Evolutionary conservation across 2,797 vertebrate species (phyloP).

Genomic region (Liparis tanakae): DNA sequence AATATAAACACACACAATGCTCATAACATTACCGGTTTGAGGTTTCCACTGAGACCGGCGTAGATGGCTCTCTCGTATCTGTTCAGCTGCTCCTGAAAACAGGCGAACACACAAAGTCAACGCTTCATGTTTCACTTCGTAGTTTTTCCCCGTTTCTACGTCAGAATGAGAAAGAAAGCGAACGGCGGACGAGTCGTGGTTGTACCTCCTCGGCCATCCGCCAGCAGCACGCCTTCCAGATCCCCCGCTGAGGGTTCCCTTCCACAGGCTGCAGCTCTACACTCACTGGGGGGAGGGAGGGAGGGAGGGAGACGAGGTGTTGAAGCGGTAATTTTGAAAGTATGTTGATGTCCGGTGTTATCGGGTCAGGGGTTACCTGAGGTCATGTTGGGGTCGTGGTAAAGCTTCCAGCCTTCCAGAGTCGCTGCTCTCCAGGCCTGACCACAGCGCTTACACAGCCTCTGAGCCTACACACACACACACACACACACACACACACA

Average conservation of each 20-base stretch:
- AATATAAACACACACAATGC: too few species aligned
- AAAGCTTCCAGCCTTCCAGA: conserved; percentile 98
- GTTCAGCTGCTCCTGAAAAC: conserved; percentile 91
- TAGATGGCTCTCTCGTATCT: conserved; percentile 95
- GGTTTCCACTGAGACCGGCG: conserved; percentile 93
- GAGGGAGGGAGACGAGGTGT: too few species aligned
- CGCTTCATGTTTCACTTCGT: too few species aligned
- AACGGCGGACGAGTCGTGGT: too few species aligned
- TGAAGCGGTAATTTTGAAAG: too few species aligned
- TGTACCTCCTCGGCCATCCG: conserved; percentile 94
- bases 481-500: background rate
- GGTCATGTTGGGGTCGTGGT: conserved; percentile 93
- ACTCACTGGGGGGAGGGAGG: conserved; percentile 65
- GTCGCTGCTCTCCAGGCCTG: conserved; percentile 98
- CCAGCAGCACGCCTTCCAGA: conserved; percentile 98
- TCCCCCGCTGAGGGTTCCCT: conserved; percentile 94
- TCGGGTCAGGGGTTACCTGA: conserved; percentile 82
- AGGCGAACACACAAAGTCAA: conserved; percentile 12
- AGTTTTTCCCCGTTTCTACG: too few species aligned
- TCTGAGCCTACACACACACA: conserved; percentile 86
- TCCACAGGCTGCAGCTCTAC: conserved; percentile 89
- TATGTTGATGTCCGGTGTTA: too few species aligned
- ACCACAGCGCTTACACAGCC: conserved; percentile 95
- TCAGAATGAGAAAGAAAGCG: background rate
- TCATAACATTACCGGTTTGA: conserved; percentile 87